Conservation (phyloP, 2,888 invertebrate genomes). For the Metalampra italica region DNA sequence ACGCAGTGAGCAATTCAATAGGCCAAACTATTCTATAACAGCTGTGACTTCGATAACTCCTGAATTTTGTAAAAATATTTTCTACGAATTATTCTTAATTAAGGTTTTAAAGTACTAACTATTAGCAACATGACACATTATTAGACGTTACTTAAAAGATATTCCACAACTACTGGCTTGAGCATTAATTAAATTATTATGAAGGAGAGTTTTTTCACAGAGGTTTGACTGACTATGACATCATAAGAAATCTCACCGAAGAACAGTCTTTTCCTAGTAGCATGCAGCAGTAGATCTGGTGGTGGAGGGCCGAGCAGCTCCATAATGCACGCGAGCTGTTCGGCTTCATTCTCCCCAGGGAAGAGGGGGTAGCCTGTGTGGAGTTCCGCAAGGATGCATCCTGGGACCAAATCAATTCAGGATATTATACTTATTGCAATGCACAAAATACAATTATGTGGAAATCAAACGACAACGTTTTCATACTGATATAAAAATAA, state of each 20-base stretch:
- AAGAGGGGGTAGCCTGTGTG: conserved; percentile 97
- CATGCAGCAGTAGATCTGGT: conserved; percentile 89
- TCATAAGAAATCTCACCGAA: conserved; percentile 80
- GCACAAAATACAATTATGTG: neutral
- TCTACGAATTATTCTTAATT: too few relatives aligned
- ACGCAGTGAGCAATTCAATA: too few relatives aligned
- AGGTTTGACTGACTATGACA: neutral
- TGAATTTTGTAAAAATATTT: too few relatives aligned
- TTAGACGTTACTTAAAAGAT: too few relatives aligned
- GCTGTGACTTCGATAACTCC: too few relatives aligned
- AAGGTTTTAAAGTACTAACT: too few relatives aligned
- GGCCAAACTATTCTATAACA: too few relatives aligned
- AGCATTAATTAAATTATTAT: too few relatives aligned
- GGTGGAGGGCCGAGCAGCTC: conserved; percentile 95
- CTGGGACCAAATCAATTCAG: conserved; percentile 48
- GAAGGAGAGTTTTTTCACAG: neutral
- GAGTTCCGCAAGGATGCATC: conserved; percentile 96
- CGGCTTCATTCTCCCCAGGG: conserved; percentile 98
- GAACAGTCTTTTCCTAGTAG: conserved; percentile 91
- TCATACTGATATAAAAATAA: too few relatives aligned
- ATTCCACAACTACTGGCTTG: too few relatives aligned
- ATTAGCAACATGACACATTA: too few relatives aligned
- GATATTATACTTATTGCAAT: neutral
- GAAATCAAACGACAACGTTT: too few relatives aligned
- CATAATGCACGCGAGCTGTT: conserved; percentile 98